A percentile compares a stretch with the other conserved stretches of the same genome.
These are phyloP conservation scores for Xenopus laevis DNA, from an alignment of 2,113 vertebrate species.

Conservation along the genomic window DNA sequence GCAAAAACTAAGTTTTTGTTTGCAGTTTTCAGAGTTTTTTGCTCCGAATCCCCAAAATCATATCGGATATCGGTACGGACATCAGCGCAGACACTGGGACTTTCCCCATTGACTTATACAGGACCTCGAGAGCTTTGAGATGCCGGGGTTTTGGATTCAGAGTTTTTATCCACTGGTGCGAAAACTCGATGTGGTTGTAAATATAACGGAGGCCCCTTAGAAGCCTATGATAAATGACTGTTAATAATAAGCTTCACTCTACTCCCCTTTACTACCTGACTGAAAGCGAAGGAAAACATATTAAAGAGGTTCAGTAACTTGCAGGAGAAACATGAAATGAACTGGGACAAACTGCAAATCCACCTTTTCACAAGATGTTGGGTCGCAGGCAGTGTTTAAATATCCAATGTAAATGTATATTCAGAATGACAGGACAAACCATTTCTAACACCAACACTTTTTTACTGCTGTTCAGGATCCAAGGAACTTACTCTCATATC, in stretches of 20 bases:
- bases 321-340: not conserved
- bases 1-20: no score
- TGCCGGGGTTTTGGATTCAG: no score
- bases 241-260: constrained; percentile 52
- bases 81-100: no score
- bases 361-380: not conserved
- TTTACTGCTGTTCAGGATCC: no score
- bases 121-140: no score
- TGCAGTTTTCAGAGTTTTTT: no score
- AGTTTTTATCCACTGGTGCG: constrained; percentile 63
- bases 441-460: no score
- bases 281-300: constrained; percentile 58
- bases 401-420: not conserved
- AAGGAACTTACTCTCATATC: no score
- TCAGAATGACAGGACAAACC: not conserved
- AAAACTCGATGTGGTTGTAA: constrained; percentile 60
- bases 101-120: no score
- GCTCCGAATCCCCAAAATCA: no score
- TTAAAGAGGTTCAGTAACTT: constrained; percentile 50
- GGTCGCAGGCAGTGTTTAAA: not conserved
- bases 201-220: constrained; percentile 59
- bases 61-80: no score
- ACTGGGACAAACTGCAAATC: not conserved
- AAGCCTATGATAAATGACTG: constrained; percentile 57
- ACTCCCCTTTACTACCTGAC: constrained; percentile 15